Conservation (phyloP, 1,140 invertebrate genomes). For the Pseudobourletiella spinata region DNA sequence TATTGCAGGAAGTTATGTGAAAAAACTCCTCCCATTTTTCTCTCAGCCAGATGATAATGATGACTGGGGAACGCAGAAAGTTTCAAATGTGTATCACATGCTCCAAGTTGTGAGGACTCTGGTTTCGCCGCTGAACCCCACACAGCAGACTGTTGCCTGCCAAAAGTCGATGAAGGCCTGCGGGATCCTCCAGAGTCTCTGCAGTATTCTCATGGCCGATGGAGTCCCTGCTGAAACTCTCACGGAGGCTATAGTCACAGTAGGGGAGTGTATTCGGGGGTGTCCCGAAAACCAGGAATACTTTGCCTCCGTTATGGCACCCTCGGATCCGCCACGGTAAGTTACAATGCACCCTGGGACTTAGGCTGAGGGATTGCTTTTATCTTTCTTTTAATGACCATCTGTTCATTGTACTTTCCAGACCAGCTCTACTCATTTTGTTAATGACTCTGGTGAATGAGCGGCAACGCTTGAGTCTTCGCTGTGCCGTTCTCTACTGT, state of each 20-base stretch:
- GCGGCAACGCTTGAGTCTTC: slow-evolving; percentile 83
- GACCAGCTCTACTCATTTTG: slow-evolving; percentile 84
- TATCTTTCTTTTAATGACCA: background rate
- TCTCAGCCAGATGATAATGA: slow-evolving; percentile 58
- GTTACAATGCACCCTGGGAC: no score
- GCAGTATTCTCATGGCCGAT: slow-evolving; percentile 83
- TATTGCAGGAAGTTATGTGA: slow-evolving; percentile 68
- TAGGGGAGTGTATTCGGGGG: slow-evolving; percentile 89
- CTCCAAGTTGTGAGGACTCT: slow-evolving; percentile 67
- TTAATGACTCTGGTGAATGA: slow-evolving; percentile 99
- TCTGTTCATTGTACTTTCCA: slow-evolving; percentile 39
- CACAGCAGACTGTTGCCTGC: slow-evolving; percentile 65
- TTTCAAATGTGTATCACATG: slow-evolving; percentile 41
- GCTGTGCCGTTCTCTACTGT: slow-evolving; percentile 93
- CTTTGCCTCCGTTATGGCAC: slow-evolving; percentile 82
- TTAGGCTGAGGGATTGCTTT: no score
- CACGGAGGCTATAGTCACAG: slow-evolving; percentile 90
- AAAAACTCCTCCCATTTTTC: slow-evolving; percentile 80
- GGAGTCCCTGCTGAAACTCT: slow-evolving; percentile 94
- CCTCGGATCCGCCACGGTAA: slow-evolving; percentile 76
- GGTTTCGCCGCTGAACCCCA: slow-evolving; percentile 79
- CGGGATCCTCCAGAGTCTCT: slow-evolving; percentile 70
- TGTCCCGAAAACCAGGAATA: slow-evolving; percentile 85
- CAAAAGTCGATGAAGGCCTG: slow-evolving; percentile 80
- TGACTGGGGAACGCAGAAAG: slow-evolving; percentile 89